These are phyloP conservation scores for Phyllotis vaccarum DNA, from an alignment of 2,797 vertebrate species.

Conservation along the genomic window DNA sequence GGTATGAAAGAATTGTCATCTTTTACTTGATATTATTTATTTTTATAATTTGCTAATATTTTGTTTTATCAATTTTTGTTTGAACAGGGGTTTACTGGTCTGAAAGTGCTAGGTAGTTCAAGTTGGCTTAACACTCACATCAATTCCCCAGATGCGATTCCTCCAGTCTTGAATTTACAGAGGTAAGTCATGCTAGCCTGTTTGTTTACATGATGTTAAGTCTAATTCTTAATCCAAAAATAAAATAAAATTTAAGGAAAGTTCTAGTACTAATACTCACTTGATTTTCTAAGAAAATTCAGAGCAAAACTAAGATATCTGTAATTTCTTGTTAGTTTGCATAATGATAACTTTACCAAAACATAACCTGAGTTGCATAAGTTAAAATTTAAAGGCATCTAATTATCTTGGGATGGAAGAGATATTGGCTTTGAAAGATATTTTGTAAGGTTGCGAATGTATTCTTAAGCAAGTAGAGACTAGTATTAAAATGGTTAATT, in stretches of 20 bases:
- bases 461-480: not conserved
- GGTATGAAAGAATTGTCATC: not conserved
- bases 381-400: not conserved
- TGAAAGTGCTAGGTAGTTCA: not conserved
- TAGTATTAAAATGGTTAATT: not conserved
- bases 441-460: not conserved
- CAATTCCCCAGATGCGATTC: not conserved
- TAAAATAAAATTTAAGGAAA: not conserved
- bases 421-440: not conserved
- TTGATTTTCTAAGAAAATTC: not conserved
- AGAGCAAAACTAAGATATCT: not conserved
- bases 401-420: not conserved
- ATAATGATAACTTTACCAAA: not conserved
- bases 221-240: not conserved
- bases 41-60: not conserved
- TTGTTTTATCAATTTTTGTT: not conserved
- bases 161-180: not conserved
- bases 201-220: not conserved
- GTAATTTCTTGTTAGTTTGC: not conserved
- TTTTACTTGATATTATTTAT: not conserved
- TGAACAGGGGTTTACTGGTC: not conserved
- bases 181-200: not conserved
- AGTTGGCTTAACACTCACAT: not conserved
- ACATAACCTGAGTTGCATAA: not conserved
- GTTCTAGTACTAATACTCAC: not conserved